Evolutionary conservation across 2,888 invertebrate species (phyloP).

Genomic region (Tuberolachnus salignus): DNA sequence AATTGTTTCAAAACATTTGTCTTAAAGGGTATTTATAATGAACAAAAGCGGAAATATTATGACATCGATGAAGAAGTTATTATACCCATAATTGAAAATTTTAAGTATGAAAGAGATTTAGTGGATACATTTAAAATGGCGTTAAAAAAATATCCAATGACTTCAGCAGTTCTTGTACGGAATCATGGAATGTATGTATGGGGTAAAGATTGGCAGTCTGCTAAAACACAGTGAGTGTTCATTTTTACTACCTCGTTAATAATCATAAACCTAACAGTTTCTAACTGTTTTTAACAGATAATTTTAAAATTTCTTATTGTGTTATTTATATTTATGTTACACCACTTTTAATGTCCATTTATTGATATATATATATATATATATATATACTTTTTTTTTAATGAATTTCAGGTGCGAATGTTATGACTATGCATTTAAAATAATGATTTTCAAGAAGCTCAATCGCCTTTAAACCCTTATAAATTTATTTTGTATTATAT

Average conservation of each 20-base stretch:
- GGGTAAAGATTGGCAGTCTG: slow-evolving; percentile 93
- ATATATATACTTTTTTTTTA: too few species aligned
- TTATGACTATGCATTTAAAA: slow-evolving; percentile 92
- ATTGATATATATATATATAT: background rate
- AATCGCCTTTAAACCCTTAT: background rate
- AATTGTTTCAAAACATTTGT: slow-evolving; percentile 57
- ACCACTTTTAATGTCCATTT: background rate
- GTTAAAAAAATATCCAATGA: slow-evolving; percentile 81
- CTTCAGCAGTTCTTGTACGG: slow-evolving; percentile 88
- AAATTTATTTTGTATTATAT: background rate
- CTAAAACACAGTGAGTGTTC: slow-evolving; percentile 83
- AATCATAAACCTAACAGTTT: too few species aligned
- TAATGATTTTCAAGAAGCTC: slow-evolving; percentile 69
- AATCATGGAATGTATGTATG: slow-evolving; percentile 97
- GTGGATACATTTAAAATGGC: slow-evolving; percentile 78
- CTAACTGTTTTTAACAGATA: background rate
- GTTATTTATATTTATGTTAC: background rate
- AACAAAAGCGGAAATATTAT: slow-evolving; percentile 72
- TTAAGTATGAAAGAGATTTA: slow-evolving; percentile 88
- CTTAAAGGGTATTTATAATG: slow-evolving; percentile 77
- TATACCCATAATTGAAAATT: slow-evolving; percentile 96
- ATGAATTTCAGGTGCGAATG: slow-evolving; percentile 81
- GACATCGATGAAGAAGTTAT: slow-evolving; percentile 88
- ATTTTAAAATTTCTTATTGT: too few species aligned
- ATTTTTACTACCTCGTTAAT: too few species aligned